These are phyloP conservation scores for Malacoctenus gilli DNA, from an alignment of 2,797 vertebrate genomes.

Conservation along the genomic window DNA sequence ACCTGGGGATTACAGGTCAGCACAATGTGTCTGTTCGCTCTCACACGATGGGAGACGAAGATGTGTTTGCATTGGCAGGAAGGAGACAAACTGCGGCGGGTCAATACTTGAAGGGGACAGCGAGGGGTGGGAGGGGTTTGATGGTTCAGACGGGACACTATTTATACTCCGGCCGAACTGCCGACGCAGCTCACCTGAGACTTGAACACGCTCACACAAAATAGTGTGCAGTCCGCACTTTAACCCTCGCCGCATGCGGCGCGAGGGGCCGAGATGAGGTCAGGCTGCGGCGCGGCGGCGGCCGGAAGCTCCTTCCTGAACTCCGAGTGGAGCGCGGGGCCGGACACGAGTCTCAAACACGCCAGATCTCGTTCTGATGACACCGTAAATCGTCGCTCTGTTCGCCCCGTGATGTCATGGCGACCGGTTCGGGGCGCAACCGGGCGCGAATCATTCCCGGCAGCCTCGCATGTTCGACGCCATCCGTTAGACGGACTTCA, in stretches of 20 bases:
- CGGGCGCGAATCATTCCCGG: too few relatives aligned
- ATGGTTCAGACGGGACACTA: constrained; percentile 58
- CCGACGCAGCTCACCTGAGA: constrained; percentile 71
- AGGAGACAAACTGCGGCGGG: constrained; percentile 68
- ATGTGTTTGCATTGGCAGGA: constrained; percentile 71
- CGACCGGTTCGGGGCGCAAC: too few relatives aligned
- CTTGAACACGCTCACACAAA: constrained; percentile 52
- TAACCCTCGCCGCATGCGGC: constrained; percentile 43
- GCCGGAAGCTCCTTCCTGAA: too few relatives aligned
- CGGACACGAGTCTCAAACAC: too few relatives aligned
- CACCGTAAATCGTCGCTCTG: too few relatives aligned
- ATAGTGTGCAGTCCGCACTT: constrained; percentile 68
- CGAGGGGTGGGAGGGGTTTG: constrained; percentile 29
- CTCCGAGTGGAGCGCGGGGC: too few relatives aligned
- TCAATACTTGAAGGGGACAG: constrained; percentile 62
- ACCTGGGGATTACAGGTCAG: too few relatives aligned
- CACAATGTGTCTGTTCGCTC: too few relatives aligned
- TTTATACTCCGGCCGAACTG: constrained; percentile 66
- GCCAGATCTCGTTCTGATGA: too few relatives aligned
- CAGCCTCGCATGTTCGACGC: too few relatives aligned
- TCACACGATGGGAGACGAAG: constrained; percentile 46
- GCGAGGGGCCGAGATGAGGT: constrained; percentile 29
- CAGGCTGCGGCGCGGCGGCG: constrained; percentile 25
- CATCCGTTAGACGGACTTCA: too few relatives aligned
- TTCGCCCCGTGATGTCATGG: too few relatives aligned